Evolutionary conservation across 2,113 vertebrate genomes (phyloP).

Genomic region (Rhegmatorhina hoffmannsi): DNA sequence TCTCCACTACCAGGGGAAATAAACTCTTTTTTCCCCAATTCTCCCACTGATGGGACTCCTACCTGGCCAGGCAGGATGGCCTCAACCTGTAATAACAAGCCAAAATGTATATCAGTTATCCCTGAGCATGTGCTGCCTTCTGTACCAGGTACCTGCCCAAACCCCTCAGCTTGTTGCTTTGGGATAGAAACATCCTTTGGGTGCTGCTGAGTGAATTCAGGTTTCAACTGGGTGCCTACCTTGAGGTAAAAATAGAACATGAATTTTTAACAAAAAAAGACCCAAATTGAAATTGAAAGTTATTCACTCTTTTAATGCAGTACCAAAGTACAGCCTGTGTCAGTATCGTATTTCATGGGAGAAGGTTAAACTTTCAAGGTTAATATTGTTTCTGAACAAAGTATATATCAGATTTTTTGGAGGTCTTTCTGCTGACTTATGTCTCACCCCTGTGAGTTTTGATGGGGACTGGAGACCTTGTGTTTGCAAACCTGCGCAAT

Average conservation of each 20-base stretch:
- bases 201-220: neutral
- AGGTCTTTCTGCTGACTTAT: neutral
- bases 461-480: neutral
- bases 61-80: neutral
- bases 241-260: neutral
- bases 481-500: slow-evolving; percentile 2
- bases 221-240: neutral
- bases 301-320: neutral
- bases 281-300: neutral
- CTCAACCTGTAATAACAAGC: neutral
- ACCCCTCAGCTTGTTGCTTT: neutral
- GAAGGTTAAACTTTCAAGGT: slow-evolving; percentile 15
- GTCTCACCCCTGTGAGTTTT: neutral
- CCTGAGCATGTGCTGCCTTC: neutral
- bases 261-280: neutral
- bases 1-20: neutral
- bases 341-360: neutral
- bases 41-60: accelerated
- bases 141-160: neutral
- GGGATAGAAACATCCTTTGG: neutral
- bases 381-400: neutral
- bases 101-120: neutral
- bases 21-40: neutral
- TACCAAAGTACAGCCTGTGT: accelerated
- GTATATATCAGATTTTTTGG: neutral